Evolutionary conservation across 2,888 invertebrate species (phyloP).

Genomic region (Drosophila setosimentum): DNA sequence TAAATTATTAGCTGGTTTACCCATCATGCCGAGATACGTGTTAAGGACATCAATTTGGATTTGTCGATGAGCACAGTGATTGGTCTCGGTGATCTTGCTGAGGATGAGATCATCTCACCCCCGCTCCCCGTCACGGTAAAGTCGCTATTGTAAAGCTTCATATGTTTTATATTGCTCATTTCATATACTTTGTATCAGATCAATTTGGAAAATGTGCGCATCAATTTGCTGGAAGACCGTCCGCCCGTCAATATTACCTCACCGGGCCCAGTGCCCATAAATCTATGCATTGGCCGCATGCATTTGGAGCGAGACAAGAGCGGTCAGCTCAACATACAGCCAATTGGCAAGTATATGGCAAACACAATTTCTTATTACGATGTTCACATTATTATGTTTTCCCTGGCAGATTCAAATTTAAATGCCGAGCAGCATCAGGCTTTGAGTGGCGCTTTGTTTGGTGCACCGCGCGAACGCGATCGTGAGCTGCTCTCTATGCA

Average conservation of each 20-base stretch:
- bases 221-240: slow-evolving; percentile 93
- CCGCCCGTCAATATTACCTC: slow-evolving; percentile 92
- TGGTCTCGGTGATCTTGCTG: slow-evolving; percentile 92
- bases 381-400: not conserved
- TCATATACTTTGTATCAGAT: slow-evolving; percentile 86
- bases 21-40: slow-evolving; percentile 87
- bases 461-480: slow-evolving; percentile 83
- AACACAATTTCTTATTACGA: rapidly evolving
- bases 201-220: slow-evolving; percentile 90
- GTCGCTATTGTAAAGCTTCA: not conserved
- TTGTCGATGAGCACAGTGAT: slow-evolving; percentile 93
- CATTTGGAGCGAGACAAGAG: slow-evolving; percentile 89
- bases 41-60: slow-evolving; percentile 88
- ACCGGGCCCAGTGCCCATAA: slow-evolving; percentile 92
- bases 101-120: slow-evolving; percentile 92
- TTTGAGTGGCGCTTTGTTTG: slow-evolving; percentile 64
- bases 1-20: slow-evolving; percentile 80
- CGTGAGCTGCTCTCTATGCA: slow-evolving; percentile 86
- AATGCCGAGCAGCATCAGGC: slow-evolving; percentile 48
- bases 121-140: slow-evolving; percentile 93
- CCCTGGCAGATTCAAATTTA: slow-evolving; percentile 57
- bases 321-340: slow-evolving; percentile 91
- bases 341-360: slow-evolving; percentile 81
- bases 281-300: slow-evolving; percentile 90
- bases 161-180: not conserved